phyloP scores from a whole-genome alignment of 2,797 vertebrate genomes.

The Cichlasoma orientale region DNA sequence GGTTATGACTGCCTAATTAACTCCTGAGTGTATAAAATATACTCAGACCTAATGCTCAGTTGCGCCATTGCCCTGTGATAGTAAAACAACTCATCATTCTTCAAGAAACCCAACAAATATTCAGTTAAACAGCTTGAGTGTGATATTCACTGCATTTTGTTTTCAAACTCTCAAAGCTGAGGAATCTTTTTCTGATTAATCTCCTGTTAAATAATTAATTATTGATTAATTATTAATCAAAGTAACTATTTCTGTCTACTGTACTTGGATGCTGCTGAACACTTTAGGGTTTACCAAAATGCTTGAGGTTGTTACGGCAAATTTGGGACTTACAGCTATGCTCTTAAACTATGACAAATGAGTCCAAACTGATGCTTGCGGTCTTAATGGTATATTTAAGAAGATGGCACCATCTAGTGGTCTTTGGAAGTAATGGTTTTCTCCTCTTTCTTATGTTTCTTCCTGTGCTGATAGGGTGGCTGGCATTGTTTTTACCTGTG shows the following conservation, averaged over 20 bases:
- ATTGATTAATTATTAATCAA: too few species aligned
- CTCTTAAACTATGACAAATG: not conserved
- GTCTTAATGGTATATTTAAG: not conserved
- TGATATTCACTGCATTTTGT: not conserved
- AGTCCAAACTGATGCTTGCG: not conserved
- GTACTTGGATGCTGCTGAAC: not conserved
- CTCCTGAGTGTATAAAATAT: not conserved
- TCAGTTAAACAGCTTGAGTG: not conserved
- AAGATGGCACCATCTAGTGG: slow-evolving; percentile 68
- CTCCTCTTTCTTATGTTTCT: not conserved
- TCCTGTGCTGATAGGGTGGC: not conserved
- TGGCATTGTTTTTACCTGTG: not conserved
- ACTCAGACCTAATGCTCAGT: not conserved
- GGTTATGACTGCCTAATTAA: not conserved
- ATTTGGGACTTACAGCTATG: not conserved
- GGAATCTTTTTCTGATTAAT: not conserved
- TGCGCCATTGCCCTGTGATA: not conserved
- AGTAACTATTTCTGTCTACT: not conserved
- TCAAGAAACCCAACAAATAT: not conserved
- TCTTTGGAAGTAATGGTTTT: not conserved
- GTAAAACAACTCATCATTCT: not conserved
- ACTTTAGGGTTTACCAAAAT: not conserved
- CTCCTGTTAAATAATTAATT: not conserved
- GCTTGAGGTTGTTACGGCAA: not conserved
- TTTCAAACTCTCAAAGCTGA: not conserved